phyloP scores from a whole-genome alignment of 2,113 vertebrate genomes.

The Gorsachius goisagi region DNA sequence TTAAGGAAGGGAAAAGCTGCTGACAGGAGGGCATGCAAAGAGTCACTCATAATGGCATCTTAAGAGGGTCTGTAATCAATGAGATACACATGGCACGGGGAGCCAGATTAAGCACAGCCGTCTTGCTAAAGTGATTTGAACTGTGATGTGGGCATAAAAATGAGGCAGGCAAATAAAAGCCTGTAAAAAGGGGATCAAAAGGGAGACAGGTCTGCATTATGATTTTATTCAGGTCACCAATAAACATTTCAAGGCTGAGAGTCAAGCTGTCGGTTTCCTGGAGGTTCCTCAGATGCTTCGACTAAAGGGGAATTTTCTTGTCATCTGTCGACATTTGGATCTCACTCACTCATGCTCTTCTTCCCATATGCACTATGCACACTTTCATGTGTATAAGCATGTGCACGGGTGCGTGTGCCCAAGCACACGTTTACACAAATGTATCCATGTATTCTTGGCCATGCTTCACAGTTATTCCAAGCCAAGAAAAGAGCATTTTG shows the following conservation, averaged over 20 bases:
- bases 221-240: conserved; percentile 36
- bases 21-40: conserved; percentile 53
- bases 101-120: conserved; percentile 31
- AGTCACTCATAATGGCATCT: conserved; percentile 59
- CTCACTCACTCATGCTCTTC: neutral
- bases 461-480: neutral
- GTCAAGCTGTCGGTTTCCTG: neutral
- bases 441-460: neutral
- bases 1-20: conserved; percentile 62
- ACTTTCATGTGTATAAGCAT: neutral
- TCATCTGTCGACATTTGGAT: neutral
- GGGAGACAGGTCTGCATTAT: conserved; percentile 17
- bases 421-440: neutral
- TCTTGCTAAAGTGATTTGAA: conserved; percentile 43
- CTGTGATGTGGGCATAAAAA: conserved; percentile 29
- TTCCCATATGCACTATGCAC: neutral
- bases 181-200: neutral
- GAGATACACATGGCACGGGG: conserved; percentile 33
- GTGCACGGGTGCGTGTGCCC: accelerated
- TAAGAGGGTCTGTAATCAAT: conserved; percentile 68
- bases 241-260: conserved; percentile 10
- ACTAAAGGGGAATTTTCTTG: conserved; percentile 44
- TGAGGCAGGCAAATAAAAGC: conserved; percentile 48
- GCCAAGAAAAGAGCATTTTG: neutral
- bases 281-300: neutral